Evolutionary conservation across 2,888 invertebrate genomes (phyloP).

Genomic region (Drosophila subquinaria): DNA sequence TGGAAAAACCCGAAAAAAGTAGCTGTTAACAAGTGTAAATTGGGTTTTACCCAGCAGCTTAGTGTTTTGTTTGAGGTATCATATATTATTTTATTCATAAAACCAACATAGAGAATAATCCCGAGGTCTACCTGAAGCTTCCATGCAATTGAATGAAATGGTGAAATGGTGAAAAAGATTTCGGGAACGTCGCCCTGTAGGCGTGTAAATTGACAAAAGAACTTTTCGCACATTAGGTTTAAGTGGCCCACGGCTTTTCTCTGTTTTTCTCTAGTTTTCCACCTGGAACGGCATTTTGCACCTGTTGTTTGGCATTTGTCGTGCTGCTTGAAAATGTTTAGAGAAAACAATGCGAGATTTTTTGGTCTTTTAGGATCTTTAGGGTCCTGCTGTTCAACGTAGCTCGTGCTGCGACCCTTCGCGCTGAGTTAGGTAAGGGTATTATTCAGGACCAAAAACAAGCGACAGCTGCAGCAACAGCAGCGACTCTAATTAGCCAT

Average conservation of each 20-base stretch:
- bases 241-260: slow-evolving; percentile 48
- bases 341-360: slow-evolving; percentile 35
- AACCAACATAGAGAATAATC: slow-evolving; percentile 48
- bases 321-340: slow-evolving; percentile 64
- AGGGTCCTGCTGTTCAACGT: slow-evolving; percentile 42
- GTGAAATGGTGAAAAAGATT: slow-evolving; percentile 19
- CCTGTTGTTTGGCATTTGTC: slow-evolving; percentile 70
- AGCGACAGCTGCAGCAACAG: slow-evolving; percentile 49
- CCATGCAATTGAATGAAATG: slow-evolving; percentile 77
- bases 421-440: slow-evolving; percentile 19
- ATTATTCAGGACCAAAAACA: neutral
- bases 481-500: slow-evolving; percentile 53
- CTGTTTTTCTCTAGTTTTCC: slow-evolving; percentile 9
- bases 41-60: slow-evolving; percentile 47
- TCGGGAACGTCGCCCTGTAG: slow-evolving; percentile 35
- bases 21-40: slow-evolving; percentile 63
- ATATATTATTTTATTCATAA: slow-evolving; percentile 64
- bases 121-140: slow-evolving; percentile 59
- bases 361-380: slow-evolving; percentile 20
- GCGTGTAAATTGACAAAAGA: slow-evolving; percentile 78
- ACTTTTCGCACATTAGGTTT: slow-evolving; percentile 83
- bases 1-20: slow-evolving; percentile 52
- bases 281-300: slow-evolving; percentile 58
- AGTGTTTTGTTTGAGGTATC: slow-evolving; percentile 10
- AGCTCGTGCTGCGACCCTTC: slow-evolving; percentile 62